These are phyloP conservation scores for Tipula helvola DNA, from an alignment of 2,888 invertebrate genomes.

Conservation along the genomic window DNA sequence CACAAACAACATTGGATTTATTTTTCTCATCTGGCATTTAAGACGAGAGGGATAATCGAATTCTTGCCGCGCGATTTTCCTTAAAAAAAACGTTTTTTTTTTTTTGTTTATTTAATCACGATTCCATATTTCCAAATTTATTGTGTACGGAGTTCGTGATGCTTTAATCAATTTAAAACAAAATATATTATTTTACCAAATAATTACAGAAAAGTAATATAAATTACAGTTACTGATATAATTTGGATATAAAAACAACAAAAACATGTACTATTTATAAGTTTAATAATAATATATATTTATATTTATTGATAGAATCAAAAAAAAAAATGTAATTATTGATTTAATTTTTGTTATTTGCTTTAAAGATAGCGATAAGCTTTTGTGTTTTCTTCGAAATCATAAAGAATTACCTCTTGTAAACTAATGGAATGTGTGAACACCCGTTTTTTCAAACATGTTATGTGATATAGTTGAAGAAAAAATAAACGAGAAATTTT, in stretches of 20 bases:
- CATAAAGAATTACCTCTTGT: too few species aligned
- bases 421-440: too few species aligned
- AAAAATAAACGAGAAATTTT: too few species aligned
- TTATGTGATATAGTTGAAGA: too few species aligned
- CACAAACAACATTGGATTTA: not conserved
- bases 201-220: not conserved
- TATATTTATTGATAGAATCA: constrained; percentile 4
- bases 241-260: not conserved
- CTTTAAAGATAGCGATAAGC: not conserved
- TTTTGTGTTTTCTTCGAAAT: not conserved
- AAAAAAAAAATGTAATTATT: not conserved
- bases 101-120: not conserved
- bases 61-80: not conserved
- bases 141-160: not conserved
- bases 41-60: not conserved
- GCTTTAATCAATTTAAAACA: not conserved
- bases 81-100: not conserved
- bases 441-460: too few species aligned
- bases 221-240: not conserved
- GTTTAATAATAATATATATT: constrained; percentile 4
- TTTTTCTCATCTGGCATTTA: not conserved
- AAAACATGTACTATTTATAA: not conserved
- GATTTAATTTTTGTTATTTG: not conserved
- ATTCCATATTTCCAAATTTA: not conserved
- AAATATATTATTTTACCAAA: not conserved